Base-by-base conservation (phyloP, 2,113 vertebrate species). In the Chaetura pelagica region DNA sequence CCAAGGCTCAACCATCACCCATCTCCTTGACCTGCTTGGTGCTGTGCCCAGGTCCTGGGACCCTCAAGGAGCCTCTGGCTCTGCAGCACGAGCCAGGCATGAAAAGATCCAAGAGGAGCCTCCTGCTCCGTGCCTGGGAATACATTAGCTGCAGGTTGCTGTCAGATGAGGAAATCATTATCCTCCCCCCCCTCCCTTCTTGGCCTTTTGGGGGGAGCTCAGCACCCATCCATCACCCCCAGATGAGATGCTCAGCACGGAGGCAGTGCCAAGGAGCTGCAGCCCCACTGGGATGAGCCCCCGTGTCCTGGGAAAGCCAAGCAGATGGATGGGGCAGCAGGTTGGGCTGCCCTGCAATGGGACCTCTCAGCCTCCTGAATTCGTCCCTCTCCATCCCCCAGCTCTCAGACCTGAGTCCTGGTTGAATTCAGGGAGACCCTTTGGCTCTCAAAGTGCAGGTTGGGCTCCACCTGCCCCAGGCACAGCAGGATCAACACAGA, bases 141-240 rank as follows among this genome's bases (percentile, higher is more conserved):
- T 97, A 95, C 79, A 87, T 97, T 96, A 97, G 19, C 67, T 4
- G 3, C 49, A 64, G 61, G 48, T 42, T 79, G 57, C 2, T 0
- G 48, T 2, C 69, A 92, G 79, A 86, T 7, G 19, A 84, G 62
- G 32, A 57, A 87, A 68, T 93, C 66, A 1, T 89, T 92, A 80
- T 79, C 30, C n/a, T 6, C 0, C 0, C 7, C 66, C 48, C 6
- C 0, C 0, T 8, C 66, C 48, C n/a, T 19, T 17, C n/a, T 19
- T 17, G 85, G 74, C 85, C 49, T 81, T 67, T 80, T 1, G 1
- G 14, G 74, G 6, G 42, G 54, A 48, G 57, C 89, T 89, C 74
- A 48, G 52, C 49, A 35, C 44, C 46, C 69, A 82, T 83, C 63
- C 94, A 54, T 93, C 86, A 96, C 9, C 63, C 29, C 26, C 23